Base-by-base conservation (phyloP, 2,888 invertebrate species). In the Phoenoteleia sp. region DNA sequence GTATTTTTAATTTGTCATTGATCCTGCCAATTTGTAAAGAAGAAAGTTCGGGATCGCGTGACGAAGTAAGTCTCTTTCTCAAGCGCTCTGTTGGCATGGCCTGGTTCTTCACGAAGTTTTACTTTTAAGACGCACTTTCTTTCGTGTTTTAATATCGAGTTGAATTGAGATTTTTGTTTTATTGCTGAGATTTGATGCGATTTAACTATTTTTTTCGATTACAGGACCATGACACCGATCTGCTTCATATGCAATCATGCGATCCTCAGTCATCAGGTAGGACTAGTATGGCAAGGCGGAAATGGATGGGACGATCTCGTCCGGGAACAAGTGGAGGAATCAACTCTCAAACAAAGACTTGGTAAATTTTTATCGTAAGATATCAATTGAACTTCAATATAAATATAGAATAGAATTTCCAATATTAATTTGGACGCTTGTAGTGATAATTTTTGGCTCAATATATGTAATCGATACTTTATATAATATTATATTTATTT, bases 181-280 rank as follows among this genome's bases (percentile, higher is more conserved):
- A 36, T 11, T 15, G 13, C 19, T n/a, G 21, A 1, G 27, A 19
- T 11, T 27, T 27, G 19, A n/a, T 66, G 33, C 39, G 27, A 33
- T n/a, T 39, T 62, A 49, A 60, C 23, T 0, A 1, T 3, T 2
- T 2, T 2, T 62, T 54, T 74, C 77, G 17, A 56, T 77, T 90
- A 39, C 96, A 98, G 98, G 96, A 98, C 97, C 94, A 98, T 98
- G 98, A 97, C 98, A 93, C 97, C 98, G 94, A 97, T 98, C 95
- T 98, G 98, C 95, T 98, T 98, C 95, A 98, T 98, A 91, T 98
- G 98, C 97, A 98, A 98, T 95, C 96, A 98, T 93, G 98, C 98
- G 91, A 98, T 98, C 94, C 96, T 98, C 94, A 98, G 97, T 88
- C 98, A 98, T 94, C 98, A 98, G 96, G 98, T 98, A 92, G 98